phyloP scores from a whole-genome alignment of 2,113 vertebrate genomes.

The Zapus hudsonius region DNA sequence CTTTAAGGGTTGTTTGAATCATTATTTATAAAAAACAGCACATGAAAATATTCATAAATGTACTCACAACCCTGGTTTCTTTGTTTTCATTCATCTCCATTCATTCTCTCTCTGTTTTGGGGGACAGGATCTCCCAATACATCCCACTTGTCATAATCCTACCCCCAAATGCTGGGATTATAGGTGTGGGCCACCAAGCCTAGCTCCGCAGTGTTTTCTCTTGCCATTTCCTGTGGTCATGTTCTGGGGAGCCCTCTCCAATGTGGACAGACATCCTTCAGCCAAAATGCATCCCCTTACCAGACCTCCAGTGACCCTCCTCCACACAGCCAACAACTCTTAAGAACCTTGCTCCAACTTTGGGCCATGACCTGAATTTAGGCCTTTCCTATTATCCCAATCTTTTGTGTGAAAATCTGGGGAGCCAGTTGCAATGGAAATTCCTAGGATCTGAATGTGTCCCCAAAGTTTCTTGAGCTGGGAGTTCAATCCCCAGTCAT shows the following conservation, averaged over 20 bases:
- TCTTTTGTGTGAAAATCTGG: background rate
- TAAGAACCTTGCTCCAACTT: too few species aligned
- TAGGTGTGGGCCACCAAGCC: background rate
- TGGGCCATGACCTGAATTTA: too few species aligned
- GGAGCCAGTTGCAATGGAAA: background rate
- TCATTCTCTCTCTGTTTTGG: background rate
- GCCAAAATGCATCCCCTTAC: background rate
- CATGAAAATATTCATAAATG: background rate
- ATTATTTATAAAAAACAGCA: background rate
- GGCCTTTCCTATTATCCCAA: background rate
- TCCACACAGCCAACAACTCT: background rate
- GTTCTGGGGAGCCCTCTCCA: background rate
- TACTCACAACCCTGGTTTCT: background rate
- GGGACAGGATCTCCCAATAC: background rate
- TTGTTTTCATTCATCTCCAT: too few species aligned
- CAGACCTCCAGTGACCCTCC: background rate
- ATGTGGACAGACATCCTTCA: background rate
- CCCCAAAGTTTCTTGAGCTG: background rate
- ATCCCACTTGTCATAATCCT: background rate
- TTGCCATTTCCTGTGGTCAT: background rate
- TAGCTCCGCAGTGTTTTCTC: background rate
- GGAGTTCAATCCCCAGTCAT: background rate
- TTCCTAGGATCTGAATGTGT: background rate
- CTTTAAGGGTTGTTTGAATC: background rate
- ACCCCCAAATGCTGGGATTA: too few species aligned